Conservation (phyloP, 1,140 invertebrate genomes). For the Nasonia vitripennis region DNA sequence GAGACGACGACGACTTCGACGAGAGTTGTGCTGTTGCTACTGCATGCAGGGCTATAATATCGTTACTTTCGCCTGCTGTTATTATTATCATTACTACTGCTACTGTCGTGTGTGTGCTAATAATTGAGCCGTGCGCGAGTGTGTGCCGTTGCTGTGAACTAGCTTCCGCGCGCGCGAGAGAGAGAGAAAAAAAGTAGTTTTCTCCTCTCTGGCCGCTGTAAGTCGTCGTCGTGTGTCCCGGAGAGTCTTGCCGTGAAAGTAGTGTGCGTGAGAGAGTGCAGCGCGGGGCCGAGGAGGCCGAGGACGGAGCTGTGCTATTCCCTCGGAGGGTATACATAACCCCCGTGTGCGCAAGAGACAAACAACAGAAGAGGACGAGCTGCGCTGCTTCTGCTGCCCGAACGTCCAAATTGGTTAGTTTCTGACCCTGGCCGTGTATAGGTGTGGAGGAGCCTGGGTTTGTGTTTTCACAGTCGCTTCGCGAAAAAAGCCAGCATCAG, state of each 20-base stretch:
- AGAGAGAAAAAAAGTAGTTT: no score
- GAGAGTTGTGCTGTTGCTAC: background rate
- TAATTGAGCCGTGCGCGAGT: background rate
- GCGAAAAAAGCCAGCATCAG: no score
- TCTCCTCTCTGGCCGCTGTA: background rate
- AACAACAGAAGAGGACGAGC: background rate
- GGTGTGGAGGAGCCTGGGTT: background rate
- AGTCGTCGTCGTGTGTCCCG: background rate
- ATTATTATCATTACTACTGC: background rate
- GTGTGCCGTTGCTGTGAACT: background rate
- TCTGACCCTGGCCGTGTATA: background rate
- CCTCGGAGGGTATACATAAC: background rate
- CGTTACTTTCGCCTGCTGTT: background rate
- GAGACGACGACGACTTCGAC: constrained; percentile 4
- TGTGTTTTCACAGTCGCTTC: no score
- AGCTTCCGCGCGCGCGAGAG: no score
- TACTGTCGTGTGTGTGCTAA: background rate
- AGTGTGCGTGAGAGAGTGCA: background rate
- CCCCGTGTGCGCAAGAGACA: background rate
- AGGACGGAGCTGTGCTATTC: background rate
- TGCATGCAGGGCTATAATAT: background rate
- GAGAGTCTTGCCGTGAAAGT: background rate
- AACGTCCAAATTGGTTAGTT: background rate
- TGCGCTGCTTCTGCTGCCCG: background rate
- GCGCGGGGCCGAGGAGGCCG: background rate